Percentiles rank a stretch among this genome's conserved stretches.
Evolutionary conservation across 2,113 vertebrate genomes (phyloP).

Genomic region (Paratilapia polleni): DNA sequence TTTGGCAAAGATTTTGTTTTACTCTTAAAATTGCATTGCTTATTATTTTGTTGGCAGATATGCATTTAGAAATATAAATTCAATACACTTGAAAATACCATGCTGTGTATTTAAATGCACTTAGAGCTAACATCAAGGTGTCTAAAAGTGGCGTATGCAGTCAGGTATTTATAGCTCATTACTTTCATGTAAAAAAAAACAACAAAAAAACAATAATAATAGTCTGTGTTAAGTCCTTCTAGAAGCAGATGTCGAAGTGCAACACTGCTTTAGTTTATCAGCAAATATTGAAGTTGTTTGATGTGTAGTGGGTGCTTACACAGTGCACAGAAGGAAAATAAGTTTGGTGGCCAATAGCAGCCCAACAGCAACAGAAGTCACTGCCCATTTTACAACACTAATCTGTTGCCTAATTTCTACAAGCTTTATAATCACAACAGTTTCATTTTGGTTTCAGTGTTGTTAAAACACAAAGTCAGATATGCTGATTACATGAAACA

Average conservation of each 20-base stretch:
- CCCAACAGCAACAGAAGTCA: neutral
- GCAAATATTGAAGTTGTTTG: neutral
- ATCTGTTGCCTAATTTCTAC: neutral
- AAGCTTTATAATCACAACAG: neutral
- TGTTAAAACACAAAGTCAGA: neutral
- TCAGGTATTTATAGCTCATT: too few relatives aligned
- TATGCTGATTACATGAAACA: neutral
- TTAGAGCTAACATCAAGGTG: neutral
- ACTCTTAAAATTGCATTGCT: neutral
- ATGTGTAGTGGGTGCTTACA: neutral
- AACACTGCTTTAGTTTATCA: neutral
- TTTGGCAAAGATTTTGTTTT: neutral
- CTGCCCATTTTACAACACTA: neutral
- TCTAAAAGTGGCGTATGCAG: neutral
- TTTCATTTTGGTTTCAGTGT: neutral
- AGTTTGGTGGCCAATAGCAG: neutral
- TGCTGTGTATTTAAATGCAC: neutral
- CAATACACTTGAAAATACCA: neutral
- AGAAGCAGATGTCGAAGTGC: neutral
- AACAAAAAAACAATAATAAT: too few relatives aligned
- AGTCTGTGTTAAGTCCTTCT: neutral
- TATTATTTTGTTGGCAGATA: neutral
- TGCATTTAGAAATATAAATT: neutral
- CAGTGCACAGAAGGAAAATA: neutral
- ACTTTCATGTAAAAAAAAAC: too few relatives aligned